Evolutionary conservation across 2,113 vertebrate species (phyloP).

Genomic region (Gobius niger): DNA sequence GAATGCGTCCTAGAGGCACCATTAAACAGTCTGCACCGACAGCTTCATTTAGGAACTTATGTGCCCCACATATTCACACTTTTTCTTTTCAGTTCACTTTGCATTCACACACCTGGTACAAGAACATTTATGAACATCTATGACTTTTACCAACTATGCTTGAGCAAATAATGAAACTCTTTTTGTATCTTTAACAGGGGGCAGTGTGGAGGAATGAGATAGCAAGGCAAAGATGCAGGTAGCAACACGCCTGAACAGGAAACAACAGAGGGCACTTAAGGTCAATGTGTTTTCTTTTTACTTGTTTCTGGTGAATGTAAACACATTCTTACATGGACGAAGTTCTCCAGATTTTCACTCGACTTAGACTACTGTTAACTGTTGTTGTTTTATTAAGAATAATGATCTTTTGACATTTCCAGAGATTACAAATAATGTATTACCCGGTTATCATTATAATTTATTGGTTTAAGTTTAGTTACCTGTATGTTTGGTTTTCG

Average conservation of each 20-base stretch:
- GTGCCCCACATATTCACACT: conserved; percentile 8
- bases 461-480: too few species aligned
- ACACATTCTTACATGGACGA: not conserved
- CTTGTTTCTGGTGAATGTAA: not conserved
- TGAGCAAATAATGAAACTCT: not conserved
- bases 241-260: conserved; percentile 16
- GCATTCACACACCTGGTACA: not conserved
- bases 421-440: too few species aligned
- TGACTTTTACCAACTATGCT: not conserved
- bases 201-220: conserved; percentile 33
- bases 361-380: not conserved
- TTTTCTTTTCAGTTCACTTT: conserved; percentile 1
- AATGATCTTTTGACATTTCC: too few species aligned
- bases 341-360: not conserved
- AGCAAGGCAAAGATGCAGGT: conserved; percentile 2
- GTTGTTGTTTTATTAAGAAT: too few species aligned
- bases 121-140: conserved; percentile 9
- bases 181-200: conserved; percentile 7
- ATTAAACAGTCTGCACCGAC: conserved; percentile 19
- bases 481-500: not conserved
- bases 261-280: not conserved
- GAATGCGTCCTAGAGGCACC: conserved; percentile 28
- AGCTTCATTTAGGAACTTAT: conserved; percentile 11
- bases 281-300: conserved; percentile 3
- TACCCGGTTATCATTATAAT: too few species aligned